These are phyloP conservation scores for Euplagia quadripunctaria DNA, from an alignment of 2,888 invertebrate species.

Conservation along the genomic window DNA sequence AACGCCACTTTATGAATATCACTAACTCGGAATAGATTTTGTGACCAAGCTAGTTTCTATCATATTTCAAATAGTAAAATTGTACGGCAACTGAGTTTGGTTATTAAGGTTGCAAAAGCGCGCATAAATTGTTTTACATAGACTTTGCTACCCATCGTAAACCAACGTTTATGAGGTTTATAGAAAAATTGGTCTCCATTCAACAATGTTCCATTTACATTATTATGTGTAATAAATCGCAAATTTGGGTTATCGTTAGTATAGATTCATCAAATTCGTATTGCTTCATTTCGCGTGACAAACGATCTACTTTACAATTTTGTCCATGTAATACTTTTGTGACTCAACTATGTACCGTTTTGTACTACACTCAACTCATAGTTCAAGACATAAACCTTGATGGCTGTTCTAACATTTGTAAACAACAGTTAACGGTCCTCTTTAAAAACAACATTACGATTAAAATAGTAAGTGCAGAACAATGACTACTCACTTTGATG, in stretches of 20 bases:
- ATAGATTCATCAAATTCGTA: slow-evolving; percentile 57
- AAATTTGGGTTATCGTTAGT: slow-evolving; percentile 49
- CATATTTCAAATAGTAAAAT: slow-evolving; percentile 6
- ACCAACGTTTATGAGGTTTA: slow-evolving; percentile 51
- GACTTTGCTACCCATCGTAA: slow-evolving; percentile 42
- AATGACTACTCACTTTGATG: slow-evolving; percentile 4
- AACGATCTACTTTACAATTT: slow-evolving; percentile 49
- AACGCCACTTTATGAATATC: too few species aligned
- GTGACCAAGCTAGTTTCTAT: background rate
- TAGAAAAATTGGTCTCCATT: slow-evolving; percentile 53
- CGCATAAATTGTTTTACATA: slow-evolving; percentile 41
- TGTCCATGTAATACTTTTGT: slow-evolving; percentile 41
- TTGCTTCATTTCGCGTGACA: slow-evolving; percentile 53
- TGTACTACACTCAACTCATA: background rate
- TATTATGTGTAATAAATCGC: slow-evolving; percentile 56
- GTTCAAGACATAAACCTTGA: slow-evolving; percentile 4
- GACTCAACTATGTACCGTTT: slow-evolving; percentile 21
- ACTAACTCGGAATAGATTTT: too few species aligned
- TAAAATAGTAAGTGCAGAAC: background rate
- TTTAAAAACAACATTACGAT: background rate
- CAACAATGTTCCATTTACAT: slow-evolving; percentile 55
- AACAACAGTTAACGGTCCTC: background rate
- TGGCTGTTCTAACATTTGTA: slow-evolving; percentile 6
- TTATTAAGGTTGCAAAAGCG: slow-evolving; percentile 24
- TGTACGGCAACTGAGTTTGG: background rate